Base-by-base conservation (phyloP, 2,797 vertebrate genomes). In the Columba guinea region DNA sequence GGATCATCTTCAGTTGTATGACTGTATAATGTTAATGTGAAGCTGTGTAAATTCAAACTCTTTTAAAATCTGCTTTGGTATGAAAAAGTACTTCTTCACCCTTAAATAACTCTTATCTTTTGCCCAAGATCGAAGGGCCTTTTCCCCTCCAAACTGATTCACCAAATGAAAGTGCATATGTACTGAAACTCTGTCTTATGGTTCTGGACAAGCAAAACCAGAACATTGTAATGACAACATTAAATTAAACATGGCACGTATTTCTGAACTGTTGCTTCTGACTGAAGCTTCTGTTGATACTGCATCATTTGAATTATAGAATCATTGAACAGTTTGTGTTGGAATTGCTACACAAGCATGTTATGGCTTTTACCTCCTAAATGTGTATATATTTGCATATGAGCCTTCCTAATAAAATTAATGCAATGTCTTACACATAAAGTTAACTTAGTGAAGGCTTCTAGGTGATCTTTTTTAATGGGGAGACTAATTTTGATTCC, bases 91-190 rank as follows among this genome's bases (percentile, higher is more conserved):
- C 24, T 75, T 24, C 5, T 68, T 91, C 17, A 24, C 9, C 28
- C 11, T 60, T 30, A 32, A 41, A 58, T 46, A 70, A 24, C 32
- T 53, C 6, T 68, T 73, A 44, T 46, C 19, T 46, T 20, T 46
- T 46, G 37, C 9, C 24, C 17, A 46, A 19, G 39, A 32, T 11
- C 28, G 34, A 91, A 71, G 13, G 28, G 28, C 24, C 3, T 64
- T 83, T 65, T 51, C 19, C 32, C 6, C 7, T 70, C 20, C 82
- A 75, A 30, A 24, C 2, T 11, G 7, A 58, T 85, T 86, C 4
- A 60, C 8, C 3, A 37, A 39, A 35, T 13, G 39, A 23, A 67
- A 77, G 11, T 1, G 1, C 0, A 3, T 13, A 16, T 0, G 2
- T 79, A 22, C 11, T 58, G 30, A 64, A 89, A 24, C 41, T 37